These are phyloP conservation scores for Synergus japonicus DNA, from an alignment of 2,888 invertebrate species.

Conservation along the genomic window DNA sequence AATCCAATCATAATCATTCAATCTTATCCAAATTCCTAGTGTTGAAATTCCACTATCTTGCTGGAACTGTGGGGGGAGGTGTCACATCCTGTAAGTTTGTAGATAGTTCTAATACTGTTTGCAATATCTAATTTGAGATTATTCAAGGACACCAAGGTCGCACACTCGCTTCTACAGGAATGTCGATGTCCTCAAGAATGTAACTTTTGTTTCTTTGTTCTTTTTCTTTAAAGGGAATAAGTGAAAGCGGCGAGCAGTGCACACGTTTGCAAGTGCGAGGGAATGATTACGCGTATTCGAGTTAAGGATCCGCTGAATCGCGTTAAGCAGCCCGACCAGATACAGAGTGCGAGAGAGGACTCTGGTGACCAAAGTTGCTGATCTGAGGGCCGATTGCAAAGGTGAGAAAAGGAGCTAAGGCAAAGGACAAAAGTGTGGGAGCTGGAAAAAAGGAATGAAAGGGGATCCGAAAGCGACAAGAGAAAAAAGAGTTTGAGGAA, in stretches of 20 bases:
- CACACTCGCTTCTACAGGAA: not conserved
- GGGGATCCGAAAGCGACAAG: constrained; percentile 37
- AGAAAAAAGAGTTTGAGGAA: constrained; percentile 6
- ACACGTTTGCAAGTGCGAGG: constrained; percentile 56
- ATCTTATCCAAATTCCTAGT: too few species aligned
- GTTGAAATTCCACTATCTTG: too few species aligned
- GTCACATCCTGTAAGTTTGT: too few species aligned
- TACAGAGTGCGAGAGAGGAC: constrained; percentile 42
- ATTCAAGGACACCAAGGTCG: not conserved
- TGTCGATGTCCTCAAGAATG: constrained; percentile 4
- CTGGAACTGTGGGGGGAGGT: too few species aligned
- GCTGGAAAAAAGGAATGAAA: not conserved
- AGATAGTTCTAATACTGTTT: too few species aligned
- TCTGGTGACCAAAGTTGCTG: constrained; percentile 43
- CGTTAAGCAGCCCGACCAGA: constrained; percentile 50
- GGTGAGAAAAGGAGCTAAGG: constrained; percentile 40
- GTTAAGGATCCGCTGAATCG: constrained; percentile 52
- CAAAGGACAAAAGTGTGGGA: constrained; percentile 10
- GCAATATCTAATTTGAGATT: not conserved
- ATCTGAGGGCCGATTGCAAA: constrained; percentile 50
- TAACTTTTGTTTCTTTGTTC: not conserved
- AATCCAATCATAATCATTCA: too few species aligned
- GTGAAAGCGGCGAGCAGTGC: constrained; percentile 44
- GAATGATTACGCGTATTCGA: constrained; percentile 57
- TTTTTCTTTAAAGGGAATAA: constrained; percentile 10